Evolutionary conservation across 2,888 invertebrate species (phyloP), one percentile per base, ranked within the genome.

Genomic region (Hoplodrina ambigua): DNA sequence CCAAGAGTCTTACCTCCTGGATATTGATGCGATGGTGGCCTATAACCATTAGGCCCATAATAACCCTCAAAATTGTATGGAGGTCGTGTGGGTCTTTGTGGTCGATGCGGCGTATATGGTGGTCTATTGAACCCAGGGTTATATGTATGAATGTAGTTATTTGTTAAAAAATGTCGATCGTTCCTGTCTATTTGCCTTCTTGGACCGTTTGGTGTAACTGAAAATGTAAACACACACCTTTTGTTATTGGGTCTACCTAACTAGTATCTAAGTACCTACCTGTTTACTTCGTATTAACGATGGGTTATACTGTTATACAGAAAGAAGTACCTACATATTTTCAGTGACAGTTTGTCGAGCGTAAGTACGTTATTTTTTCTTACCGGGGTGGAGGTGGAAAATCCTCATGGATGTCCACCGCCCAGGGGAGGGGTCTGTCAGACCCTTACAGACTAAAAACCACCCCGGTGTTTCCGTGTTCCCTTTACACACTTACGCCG

Each of bases 31-130:
- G 78, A 67, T 4, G 90, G 94, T 44, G 94, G 94, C 50, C 90
- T 86, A 72, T 94, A 94, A 2, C 84, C 82, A 76, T 94, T 93
- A 11, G 81, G 86, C 8, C 89, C 90, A 68, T 94, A 94, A 88
- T 85, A 33, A 17, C 72, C 72, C 70, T 94, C 63, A 52, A 74
- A 75, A 56, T 53, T n/a, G 61, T 66, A 69, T 13, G 79, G 61
- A 56, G 80, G 81, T 53, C 52, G 73, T 30, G 81, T 76, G 5
- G 88, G 87, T 52, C 72, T 72, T n/a, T 82, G 78, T n/a, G 86
- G 86, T 64, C 72, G 75, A 59, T 78, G 66, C 49, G 67, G 76
- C 6, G 72, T 20, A 19, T 71, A 63, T 15, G 83, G 76, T 15
- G 69, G 72, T 53, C 54, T 60, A 66, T 50, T 68, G 20, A 25